Conservation (phyloP, 2,888 invertebrate genomes). For the Cerastoderma edule region DNA sequence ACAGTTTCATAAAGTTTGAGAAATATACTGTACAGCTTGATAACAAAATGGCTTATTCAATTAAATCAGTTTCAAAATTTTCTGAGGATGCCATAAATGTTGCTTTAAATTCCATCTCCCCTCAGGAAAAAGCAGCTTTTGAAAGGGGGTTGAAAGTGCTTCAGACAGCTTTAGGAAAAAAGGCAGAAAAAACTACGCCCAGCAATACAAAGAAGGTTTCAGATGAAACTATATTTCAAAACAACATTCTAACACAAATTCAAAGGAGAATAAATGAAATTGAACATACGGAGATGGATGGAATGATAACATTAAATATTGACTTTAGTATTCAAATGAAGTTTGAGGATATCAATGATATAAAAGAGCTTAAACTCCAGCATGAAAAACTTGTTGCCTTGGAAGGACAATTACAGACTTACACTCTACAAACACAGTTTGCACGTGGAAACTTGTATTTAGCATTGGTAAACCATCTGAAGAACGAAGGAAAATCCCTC, state of each 20-base stretch:
- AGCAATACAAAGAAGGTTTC: slow-evolving; percentile 4
- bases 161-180: slow-evolving; percentile 18
- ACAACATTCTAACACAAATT: slow-evolving; percentile 20
- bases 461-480: slow-evolving; percentile 12
- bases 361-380: slow-evolving; percentile 2
- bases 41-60: slow-evolving; percentile 4
- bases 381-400: slow-evolving; percentile 14
- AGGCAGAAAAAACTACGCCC: slow-evolving; percentile 1
- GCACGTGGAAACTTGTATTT: slow-evolving; percentile 28
- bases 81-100: slow-evolving; percentile 19
- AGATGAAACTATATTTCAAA: slow-evolving; percentile 15
- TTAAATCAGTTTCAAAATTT: slow-evolving; percentile 13
- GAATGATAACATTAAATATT: slow-evolving; percentile 23
- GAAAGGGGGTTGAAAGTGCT: slow-evolving; percentile 12
- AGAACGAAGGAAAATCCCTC: slow-evolving; percentile 14
- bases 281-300: slow-evolving; percentile 20
- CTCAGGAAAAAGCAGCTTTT: slow-evolving; percentile 12
- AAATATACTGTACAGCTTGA: not conserved
- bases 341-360: slow-evolving; percentile 15
- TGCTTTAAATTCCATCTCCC: not conserved
- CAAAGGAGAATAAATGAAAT: slow-evolving; percentile 10
- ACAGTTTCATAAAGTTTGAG: not conserved
- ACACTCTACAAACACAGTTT: slow-evolving; percentile 14
- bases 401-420: slow-evolving; percentile 21
- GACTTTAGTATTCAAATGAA: slow-evolving; percentile 20